Evolutionary conservation across 2,113 vertebrate species (phyloP), one percentile per base, ranked within the genome.

Genomic region (Myodes glareolus): DNA sequence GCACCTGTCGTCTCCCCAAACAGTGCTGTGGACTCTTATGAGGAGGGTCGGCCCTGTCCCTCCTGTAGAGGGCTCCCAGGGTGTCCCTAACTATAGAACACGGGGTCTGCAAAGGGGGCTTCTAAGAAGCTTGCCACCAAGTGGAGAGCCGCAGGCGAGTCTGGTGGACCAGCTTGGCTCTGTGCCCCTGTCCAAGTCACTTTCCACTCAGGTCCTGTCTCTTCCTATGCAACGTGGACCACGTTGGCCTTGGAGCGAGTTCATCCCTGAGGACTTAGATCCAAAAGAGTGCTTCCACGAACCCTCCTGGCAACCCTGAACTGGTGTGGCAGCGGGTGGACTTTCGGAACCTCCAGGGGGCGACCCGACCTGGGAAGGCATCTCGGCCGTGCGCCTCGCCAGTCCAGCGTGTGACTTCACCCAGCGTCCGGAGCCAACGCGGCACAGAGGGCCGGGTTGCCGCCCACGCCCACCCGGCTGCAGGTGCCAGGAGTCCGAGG

Each of bases 401-500:
- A 6, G 91, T 88, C 96, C n/a, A 67, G 93, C 29, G 23, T 7
- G 96, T 65, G 92, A 96, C 94, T 95, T 84, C 77, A 33, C 73
- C 63, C 19, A 73, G 31, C 27, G 67, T 70, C 67, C 47, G 39
- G 88, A 63, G 89, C 61, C 89, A 80, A 12, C 92, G 4, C 80
- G 75, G 50, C 88, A 10, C 39, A 31, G 6, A 65, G 65, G 47
- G 29, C 92, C 77, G 3, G 70, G 91, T 77, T 72, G 70, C 95
- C 87, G 89, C 81, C 86, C 89, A 45, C 67, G 42, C 11, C 58
- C 58, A 58, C 52, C 72, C 21, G 25, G 94, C 87, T 29, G 96
- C 96, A 97, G 97, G 97, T 97, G 97, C 96, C 94, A 68, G 82
- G 72, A 31, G 61, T 58, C 86, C 1, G 58, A 1, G 39, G 50